phyloP scores from a whole-genome alignment of 2,888 invertebrate genomes.

The Crocallis elinguaria region DNA sequence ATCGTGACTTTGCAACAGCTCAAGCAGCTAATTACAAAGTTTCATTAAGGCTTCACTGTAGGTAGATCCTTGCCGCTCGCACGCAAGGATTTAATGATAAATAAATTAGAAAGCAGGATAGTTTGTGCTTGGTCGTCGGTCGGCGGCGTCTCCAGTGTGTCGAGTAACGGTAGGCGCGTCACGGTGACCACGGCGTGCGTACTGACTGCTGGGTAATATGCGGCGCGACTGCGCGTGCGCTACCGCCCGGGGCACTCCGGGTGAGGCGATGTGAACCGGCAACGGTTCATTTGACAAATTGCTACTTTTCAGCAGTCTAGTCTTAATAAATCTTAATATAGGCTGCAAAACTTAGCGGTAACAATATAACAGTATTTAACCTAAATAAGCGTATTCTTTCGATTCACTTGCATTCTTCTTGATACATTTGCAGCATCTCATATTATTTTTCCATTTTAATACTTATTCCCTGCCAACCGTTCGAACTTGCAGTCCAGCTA shows the following conservation, averaged over 20 bases:
- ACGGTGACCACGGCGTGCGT: conserved; percentile 37
- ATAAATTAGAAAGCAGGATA: conserved; percentile 61
- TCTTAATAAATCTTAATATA: no score
- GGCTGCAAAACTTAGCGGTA: neutral
- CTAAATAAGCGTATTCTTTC: no score
- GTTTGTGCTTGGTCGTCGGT: conserved; percentile 24
- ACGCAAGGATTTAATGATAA: conserved; percentile 49
- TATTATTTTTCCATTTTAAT: no score
- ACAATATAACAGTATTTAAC: no score
- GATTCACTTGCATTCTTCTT: neutral
- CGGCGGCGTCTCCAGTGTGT: conserved; percentile 58
- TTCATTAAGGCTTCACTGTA: neutral
- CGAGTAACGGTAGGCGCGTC: conserved; percentile 71
- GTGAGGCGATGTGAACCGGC: conserved; percentile 4
- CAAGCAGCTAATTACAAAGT: conserved; percentile 2
- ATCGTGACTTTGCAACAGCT: conserved; percentile 14
- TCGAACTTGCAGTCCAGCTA: no score
- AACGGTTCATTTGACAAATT: conserved; percentile 29
- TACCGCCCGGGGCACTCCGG: conserved; percentile 31
- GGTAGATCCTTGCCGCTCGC: conserved; percentile 21
- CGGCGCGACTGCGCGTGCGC: conserved; percentile 38
- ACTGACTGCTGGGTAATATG: conserved; percentile 19
- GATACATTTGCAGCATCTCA: neutral
- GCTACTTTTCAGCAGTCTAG: neutral
- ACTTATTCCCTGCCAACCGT: no score